Evolutionary conservation across 2,888 invertebrate species (phyloP).

Genomic region (Megalurothrips usitatus): DNA sequence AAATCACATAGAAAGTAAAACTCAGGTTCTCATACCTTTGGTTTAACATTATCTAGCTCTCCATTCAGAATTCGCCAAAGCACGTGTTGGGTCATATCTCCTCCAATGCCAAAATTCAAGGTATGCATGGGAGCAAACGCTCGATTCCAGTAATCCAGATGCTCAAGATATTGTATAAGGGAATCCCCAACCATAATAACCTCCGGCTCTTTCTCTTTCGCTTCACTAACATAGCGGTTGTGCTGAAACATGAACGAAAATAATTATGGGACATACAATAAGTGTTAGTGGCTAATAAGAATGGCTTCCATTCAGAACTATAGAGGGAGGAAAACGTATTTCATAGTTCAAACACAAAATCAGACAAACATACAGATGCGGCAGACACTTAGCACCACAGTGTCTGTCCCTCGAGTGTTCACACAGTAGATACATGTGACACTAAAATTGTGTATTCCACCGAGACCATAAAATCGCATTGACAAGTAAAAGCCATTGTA

Average conservation of each 20-base stretch:
- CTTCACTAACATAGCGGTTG: slow-evolving; percentile 76
- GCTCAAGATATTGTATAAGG: slow-evolving; percentile 73
- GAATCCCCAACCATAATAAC: slow-evolving; percentile 90
- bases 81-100: slow-evolving; percentile 82
- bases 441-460: not conserved
- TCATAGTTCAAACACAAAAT: too few species aligned
- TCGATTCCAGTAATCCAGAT: slow-evolving; percentile 83
- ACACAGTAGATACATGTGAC: not conserved
- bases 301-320: too few species aligned
- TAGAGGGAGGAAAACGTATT: too few species aligned
- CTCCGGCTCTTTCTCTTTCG: slow-evolving; percentile 86
- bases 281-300: too few species aligned
- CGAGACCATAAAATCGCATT: too few species aligned
- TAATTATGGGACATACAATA: too few species aligned
- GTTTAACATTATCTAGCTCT: slow-evolving; percentile 80
- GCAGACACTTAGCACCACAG: too few species aligned
- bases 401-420: not conserved
- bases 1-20: slow-evolving; percentile 29
- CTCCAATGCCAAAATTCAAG: slow-evolving; percentile 85
- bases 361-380: too few species aligned
- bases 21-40: slow-evolving; percentile 61
- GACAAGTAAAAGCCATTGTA: too few species aligned
- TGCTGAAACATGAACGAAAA: slow-evolving; percentile 57
- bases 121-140: slow-evolving; percentile 88
- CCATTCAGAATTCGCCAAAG: slow-evolving; percentile 87